Base-by-base conservation (phyloP, 2,113 vertebrate species). In the Galemys pyrenaicus region DNA sequence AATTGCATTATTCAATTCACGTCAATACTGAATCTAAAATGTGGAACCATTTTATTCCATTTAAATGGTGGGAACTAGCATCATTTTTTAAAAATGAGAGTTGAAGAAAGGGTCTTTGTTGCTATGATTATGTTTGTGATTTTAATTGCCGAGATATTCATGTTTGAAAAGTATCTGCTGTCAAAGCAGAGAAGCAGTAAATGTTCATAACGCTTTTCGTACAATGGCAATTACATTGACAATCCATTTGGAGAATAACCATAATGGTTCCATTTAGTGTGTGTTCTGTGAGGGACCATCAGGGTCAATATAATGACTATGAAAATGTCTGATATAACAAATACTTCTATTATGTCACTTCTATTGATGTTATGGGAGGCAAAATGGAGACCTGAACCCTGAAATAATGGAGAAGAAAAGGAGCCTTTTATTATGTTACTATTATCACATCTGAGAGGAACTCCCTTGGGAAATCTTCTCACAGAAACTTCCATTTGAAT, bases 61-160 rank as follows among this genome's bases (percentile, higher is more conserved):
- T 83, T 94, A 80, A 92, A 91, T 93, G 46, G 78, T 5, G 41
- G 20, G 28, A 3, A 44, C 35, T 37, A 93, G 30, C 37, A 74
- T 64, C 6, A 0, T 89, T 60, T 95, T 84, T 94, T 37, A 15
- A 68, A 87, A 82, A 26, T 64, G 39, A 94, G 65, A 92, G 39
- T 87, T 87, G 79, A 93, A 96, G 94, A 79, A 58, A 94, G 51
- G 19, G 22, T 78, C 74, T 96, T 95, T 96, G 82, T 95, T 87
- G 64, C 81, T 77, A 9, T 94, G 85, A 97, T 97, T 92, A 90
- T 93, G 70, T 89, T 92, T 95, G 95, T 95, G 88, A 95, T 94
- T 96, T 96, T 97, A 96, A 95, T 97, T 97, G 95, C 89, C 62
- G 16, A 95, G 79, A 95, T 88, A 84, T 73, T 96, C 86, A 68